Evolutionary conservation across 2,113 vertebrate species (phyloP), one percentile per base, ranked within the genome.

Genomic region (Cyanoliseus patagonus): DNA sequence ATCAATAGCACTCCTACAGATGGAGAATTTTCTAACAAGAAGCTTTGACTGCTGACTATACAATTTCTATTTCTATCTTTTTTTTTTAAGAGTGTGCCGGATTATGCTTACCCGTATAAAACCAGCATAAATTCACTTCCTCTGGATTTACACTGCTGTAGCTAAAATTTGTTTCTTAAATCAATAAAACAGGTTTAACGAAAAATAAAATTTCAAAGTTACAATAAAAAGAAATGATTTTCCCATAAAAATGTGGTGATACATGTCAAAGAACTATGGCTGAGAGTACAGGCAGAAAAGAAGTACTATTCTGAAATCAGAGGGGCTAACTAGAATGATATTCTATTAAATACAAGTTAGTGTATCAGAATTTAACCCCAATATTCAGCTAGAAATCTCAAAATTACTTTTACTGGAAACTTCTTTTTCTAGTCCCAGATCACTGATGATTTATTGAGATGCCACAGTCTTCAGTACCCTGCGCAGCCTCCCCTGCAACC

Each of bases 171-270:
- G 3, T 84, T 94, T 75, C 83, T 74, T 49, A 92, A 80, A 64
- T 70, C 81, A 91, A 88, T 92, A 94, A 73, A 96, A 92, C 0
- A n/a, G 37, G 42, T 92, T 91, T 88, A 92, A 96, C 64, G 35
- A 92, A 97, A 96, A 93, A 91, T 87, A 94, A 88, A 92, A 93
- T 93, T 92, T 89, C 75, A 74, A 94, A 94, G 83, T 86, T 83
- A 70, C 44, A 83, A 73, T 92, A 92, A 92, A 95, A 92, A 68
- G 44, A 61, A 95, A 75, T 49, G 0, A 83, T 94, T 95, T 94
- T 91, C 91, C 86, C 77, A 84, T 94, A 63, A 97, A 94, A 95
- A 59, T 39, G 28, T 72, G 73, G 61, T 80, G 90, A 94, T 81
- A 70, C 30, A 57, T 31, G n/a, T 80, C 61, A 49, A 80, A 87